These are phyloP conservation scores for Nibea albiflora DNA, from an alignment of 2,113 vertebrate genomes.

Conservation along the genomic window DNA sequence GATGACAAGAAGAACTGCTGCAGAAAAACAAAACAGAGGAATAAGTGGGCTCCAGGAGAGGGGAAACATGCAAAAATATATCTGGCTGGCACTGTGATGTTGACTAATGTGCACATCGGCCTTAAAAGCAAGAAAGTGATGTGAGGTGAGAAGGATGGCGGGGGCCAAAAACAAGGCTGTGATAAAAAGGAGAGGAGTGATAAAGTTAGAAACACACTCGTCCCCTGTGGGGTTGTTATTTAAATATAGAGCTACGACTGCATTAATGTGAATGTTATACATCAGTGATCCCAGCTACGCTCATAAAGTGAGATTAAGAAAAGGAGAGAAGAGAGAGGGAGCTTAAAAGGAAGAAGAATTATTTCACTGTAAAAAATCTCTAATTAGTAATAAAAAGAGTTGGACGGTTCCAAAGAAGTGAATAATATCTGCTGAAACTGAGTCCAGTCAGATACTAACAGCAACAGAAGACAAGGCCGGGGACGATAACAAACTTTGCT, in stretches of 20 bases:
- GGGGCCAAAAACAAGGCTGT: neutral
- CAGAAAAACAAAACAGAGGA: neutral
- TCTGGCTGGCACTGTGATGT: neutral
- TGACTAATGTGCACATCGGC: slow-evolving; percentile 4
- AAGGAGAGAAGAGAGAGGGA: neutral
- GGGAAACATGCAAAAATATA: slow-evolving; percentile 3
- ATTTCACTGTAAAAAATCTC: neutral
- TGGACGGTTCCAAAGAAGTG: neutral
- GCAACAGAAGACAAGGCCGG: neutral
- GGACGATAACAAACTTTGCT: too few relatives aligned
- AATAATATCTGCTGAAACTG: neutral
- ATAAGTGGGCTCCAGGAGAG: slow-evolving; percentile 4
- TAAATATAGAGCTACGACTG: neutral
- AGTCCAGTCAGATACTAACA: neutral
- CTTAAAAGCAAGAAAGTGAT: slow-evolving; percentile 7
- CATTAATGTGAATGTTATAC: neutral
- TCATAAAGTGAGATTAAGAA: neutral
- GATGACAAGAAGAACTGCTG: slow-evolving; percentile 6
- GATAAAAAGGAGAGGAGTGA: neutral
- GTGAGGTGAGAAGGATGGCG: neutral
- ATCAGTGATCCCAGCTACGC: neutral
- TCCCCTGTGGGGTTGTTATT: slow-evolving; percentile 16
- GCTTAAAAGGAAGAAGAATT: neutral
- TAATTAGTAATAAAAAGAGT: neutral
- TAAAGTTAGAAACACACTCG: neutral